Evolutionary conservation across 1,140 invertebrate genomes (phyloP).

Genomic region (Drosophila sproati): DNA sequence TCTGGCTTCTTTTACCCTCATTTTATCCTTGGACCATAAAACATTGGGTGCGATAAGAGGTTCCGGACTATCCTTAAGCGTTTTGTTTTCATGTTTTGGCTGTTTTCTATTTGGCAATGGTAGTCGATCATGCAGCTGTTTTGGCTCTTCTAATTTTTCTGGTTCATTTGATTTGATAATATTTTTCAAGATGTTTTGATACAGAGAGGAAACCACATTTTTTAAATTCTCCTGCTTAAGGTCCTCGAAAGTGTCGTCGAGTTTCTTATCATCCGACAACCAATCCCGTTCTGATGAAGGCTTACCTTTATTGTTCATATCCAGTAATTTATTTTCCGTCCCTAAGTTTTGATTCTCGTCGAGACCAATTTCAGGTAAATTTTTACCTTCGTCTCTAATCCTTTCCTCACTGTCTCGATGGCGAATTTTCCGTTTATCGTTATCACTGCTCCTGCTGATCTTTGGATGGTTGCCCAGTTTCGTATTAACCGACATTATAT

Average conservation of each 20-base stretch:
- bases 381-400: neutral
- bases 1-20: neutral
- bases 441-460: too few species aligned
- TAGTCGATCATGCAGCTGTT: neutral
- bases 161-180: neutral
- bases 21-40: neutral
- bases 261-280: conserved; percentile 34
- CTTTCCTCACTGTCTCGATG: neutral
- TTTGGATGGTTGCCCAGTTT: too few species aligned
- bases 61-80: neutral
- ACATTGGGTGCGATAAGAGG: neutral
- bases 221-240: neutral
- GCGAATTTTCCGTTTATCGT: too few species aligned
- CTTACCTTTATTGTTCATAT: neutral
- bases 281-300: conserved; percentile 58
- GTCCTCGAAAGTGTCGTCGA: neutral
- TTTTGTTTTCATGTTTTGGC: neutral
- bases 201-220: neutral
- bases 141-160: neutral
- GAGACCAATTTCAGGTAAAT: neutral
- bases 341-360: neutral
- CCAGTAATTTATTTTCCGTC: neutral
- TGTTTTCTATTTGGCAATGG: neutral
- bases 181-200: neutral
- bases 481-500: too few species aligned